A percentile compares a stretch with the other conserved stretches of the same genome.
Conservation (phyloP, 2,888 invertebrate species). For the Andricus curvator region DNA sequence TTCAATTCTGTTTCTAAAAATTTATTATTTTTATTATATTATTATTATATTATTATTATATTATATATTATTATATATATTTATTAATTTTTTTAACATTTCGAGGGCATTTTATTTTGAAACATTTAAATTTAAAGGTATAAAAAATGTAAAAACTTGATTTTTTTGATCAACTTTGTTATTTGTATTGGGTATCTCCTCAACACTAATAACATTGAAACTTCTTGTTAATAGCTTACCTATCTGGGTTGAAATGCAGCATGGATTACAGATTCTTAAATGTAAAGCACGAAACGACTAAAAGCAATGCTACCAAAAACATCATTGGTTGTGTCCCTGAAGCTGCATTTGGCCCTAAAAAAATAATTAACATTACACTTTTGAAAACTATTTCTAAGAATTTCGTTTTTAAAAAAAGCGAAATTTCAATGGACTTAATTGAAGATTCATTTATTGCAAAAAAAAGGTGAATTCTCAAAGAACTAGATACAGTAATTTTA, state of each 20-base stretch:
- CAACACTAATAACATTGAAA: too few species aligned
- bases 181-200: too few species aligned
- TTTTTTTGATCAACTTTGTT: too few species aligned
- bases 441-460: neutral
- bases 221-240: conserved; percentile 57
- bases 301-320: conserved; percentile 59
- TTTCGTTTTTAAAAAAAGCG: neutral
- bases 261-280: conserved; percentile 69
- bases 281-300: conserved; percentile 67
- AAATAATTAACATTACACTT: conserved; percentile 17
- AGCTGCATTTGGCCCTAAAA: conserved; percentile 49
- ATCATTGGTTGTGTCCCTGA: conserved; percentile 54
- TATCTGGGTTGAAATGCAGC: conserved; percentile 65
- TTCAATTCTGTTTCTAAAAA: too few species aligned
- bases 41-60: too few species aligned
- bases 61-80: too few species aligned
- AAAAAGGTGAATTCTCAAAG: neutral
- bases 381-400: neutral
- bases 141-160: too few species aligned
- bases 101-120: too few species aligned
- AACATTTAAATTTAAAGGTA: too few species aligned
- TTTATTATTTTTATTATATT: too few species aligned
- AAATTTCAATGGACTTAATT: neutral
- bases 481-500: neutral
- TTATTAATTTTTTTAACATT: too few species aligned